These are phyloP conservation scores for Stenopsyche tienmushanensis DNA, from an alignment of 1,140 invertebrate genomes.

Conservation along the genomic window DNA sequence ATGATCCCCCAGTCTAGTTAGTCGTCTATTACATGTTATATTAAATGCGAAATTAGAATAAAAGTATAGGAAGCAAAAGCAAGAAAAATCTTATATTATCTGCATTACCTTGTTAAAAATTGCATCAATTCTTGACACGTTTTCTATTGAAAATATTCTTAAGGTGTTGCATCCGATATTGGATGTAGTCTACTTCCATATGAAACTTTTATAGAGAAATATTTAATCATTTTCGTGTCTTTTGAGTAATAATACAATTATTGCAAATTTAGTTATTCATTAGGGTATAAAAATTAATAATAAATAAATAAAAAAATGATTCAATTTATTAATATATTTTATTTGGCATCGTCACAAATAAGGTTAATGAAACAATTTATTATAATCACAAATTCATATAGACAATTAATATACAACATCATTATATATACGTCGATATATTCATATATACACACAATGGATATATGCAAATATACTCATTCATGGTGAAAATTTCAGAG, in stretches of 20 bases:
- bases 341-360: constrained; percentile 41
- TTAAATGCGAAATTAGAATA: not conserved
- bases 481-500: constrained; percentile 11
- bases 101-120: not conserved
- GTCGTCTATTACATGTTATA: not conserved
- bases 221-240: too few species aligned
- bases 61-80: not conserved
- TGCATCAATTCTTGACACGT: not conserved
- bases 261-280: too few species aligned
- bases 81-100: not conserved
- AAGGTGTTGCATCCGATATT: not conserved
- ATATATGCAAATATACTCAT: constrained; percentile 10
- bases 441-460: not conserved
- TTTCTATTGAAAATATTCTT: not conserved
- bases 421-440: not conserved
- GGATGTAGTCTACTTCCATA: not conserved
- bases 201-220: not conserved
- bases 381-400: constrained; percentile 21
- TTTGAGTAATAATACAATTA: too few species aligned
- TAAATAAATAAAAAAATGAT: too few species aligned
- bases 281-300: too few species aligned
- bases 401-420: constrained; percentile 15
- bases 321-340: constrained; percentile 15
- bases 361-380: constrained; percentile 24
- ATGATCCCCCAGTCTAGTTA: too few species aligned